Evolutionary conservation across 2,797 vertebrate genomes (phyloP).

Genomic region (Hyperoplus lanceolatus): DNA sequence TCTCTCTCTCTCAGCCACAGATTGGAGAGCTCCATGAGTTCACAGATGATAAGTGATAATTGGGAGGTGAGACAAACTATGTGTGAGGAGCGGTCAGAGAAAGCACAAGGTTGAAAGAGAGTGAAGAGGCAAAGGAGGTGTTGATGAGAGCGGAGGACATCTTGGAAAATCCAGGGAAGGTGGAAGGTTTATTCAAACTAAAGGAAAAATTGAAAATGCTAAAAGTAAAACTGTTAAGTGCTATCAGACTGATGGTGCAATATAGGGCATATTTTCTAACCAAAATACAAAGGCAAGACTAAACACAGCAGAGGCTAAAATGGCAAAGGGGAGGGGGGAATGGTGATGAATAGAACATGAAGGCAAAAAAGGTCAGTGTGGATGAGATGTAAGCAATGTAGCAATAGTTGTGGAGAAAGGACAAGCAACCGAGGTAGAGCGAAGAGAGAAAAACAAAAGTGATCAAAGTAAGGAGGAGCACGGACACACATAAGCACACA

Average conservation of each 20-base stretch:
- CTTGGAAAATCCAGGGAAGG: not conserved
- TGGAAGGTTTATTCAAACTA: not conserved
- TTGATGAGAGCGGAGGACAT: conserved; percentile 29
- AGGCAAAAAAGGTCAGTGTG: conserved; percentile 32
- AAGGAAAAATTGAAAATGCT: not conserved
- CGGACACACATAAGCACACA: conserved; percentile 25
- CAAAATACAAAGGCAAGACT: not conserved
- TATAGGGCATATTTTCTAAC: not conserved
- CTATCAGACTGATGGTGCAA: not conserved
- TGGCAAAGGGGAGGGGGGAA: not conserved
- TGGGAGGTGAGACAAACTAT: conserved; percentile 40
- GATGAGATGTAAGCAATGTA: not conserved
- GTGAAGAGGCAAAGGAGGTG: conserved; percentile 25
- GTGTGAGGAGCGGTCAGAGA: conserved; percentile 19
- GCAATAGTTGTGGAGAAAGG: conserved; percentile 10
- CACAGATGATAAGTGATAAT: conserved; percentile 49
- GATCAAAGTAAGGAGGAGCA: conserved; percentile 32
- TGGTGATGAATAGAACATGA: conserved; percentile 36
- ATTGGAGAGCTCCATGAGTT: conserved; percentile 10
- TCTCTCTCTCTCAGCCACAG: conserved; percentile 18
- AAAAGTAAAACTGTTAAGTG: not conserved
- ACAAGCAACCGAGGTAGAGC: not conserved
- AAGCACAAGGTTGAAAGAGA: not conserved
- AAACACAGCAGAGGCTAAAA: conserved; percentile 19
- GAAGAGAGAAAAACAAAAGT: conserved; percentile 1